These are phyloP conservation scores for Ondatra zibethicus DNA, from an alignment of 2,113 vertebrate genomes.

Conservation along the genomic window DNA sequence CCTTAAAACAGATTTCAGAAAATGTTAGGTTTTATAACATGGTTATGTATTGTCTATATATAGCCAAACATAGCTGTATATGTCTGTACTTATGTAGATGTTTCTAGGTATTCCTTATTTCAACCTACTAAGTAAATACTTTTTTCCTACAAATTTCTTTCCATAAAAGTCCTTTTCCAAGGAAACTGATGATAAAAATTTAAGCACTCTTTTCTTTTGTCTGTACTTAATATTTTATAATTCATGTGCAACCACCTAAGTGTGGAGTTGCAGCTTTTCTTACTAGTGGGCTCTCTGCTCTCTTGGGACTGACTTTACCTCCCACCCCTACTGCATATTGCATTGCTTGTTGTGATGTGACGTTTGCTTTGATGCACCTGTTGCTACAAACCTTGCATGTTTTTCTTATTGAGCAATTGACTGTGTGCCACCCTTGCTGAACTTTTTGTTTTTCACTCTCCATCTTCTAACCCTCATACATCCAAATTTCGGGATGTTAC, in stretches of 20 bases:
- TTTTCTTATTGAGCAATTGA: background rate
- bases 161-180: background rate
- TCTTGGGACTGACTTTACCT: background rate
- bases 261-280: background rate
- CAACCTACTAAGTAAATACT: no score
- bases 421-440: accelerated
- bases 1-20: background rate
- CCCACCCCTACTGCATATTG: background rate
- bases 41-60: background rate
- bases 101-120: background rate
- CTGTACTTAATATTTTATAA: background rate
- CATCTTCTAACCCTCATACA: background rate
- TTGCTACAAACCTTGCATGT: background rate
- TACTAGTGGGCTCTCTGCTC: no score
- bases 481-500: background rate
- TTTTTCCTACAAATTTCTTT: background rate
- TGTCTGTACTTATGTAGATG: background rate
- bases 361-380: background rate
- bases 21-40: background rate
- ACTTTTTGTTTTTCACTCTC: background rate
- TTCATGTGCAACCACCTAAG: background rate
- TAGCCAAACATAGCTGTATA: background rate
- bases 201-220: background rate
- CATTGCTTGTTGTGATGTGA: no score
- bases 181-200: background rate